phyloP scores from a whole-genome alignment of 2,888 invertebrate genomes.

The Epinotia brunnichana region DNA sequence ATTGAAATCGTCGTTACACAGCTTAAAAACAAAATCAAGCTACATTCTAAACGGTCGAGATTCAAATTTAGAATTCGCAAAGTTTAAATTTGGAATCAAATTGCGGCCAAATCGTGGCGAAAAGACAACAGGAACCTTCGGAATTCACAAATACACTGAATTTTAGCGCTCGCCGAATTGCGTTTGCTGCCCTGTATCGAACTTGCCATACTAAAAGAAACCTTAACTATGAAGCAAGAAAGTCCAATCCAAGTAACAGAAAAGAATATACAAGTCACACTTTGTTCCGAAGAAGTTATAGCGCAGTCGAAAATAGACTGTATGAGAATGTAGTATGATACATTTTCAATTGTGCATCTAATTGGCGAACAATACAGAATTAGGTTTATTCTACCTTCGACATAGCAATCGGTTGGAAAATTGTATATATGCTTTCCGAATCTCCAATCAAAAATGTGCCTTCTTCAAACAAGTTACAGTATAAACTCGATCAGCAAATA shows the following conservation, averaged over 20 bases:
- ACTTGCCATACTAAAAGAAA: neutral
- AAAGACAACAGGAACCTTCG: slow-evolving; percentile 56
- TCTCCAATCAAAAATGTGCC: neutral
- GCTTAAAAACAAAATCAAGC: neutral
- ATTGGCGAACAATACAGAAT: slow-evolving; percentile 50
- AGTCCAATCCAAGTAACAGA: slow-evolving; percentile 11
- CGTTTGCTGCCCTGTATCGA: slow-evolving; percentile 17
- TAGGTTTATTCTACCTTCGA: slow-evolving; percentile 46
- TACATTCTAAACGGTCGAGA: slow-evolving; percentile 21
- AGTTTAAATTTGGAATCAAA: slow-evolving; percentile 13
- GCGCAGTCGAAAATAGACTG: slow-evolving; percentile 10
- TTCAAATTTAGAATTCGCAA: neutral
- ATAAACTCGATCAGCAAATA: neutral
- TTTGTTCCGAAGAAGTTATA: neutral
- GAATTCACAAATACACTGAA: slow-evolving; percentile 59
- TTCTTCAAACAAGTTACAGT: neutral
- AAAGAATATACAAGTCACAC: slow-evolving; percentile 27
- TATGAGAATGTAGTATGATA: slow-evolving; percentile 34
- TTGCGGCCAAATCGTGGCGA: neutral
- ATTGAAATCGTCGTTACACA: slow-evolving; percentile 3
- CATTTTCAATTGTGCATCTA: slow-evolving; percentile 28
- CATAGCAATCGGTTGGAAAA: slow-evolving; percentile 24
- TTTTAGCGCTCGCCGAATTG: slow-evolving; percentile 50
- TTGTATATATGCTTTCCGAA: slow-evolving; percentile 8
- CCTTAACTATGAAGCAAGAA: neutral